Percentiles rank a stretch among this genome's conserved stretches.
Evolutionary conservation across 2,113 vertebrate genomes (phyloP).

Genomic region (Corythoichthys intestinalis): DNA sequence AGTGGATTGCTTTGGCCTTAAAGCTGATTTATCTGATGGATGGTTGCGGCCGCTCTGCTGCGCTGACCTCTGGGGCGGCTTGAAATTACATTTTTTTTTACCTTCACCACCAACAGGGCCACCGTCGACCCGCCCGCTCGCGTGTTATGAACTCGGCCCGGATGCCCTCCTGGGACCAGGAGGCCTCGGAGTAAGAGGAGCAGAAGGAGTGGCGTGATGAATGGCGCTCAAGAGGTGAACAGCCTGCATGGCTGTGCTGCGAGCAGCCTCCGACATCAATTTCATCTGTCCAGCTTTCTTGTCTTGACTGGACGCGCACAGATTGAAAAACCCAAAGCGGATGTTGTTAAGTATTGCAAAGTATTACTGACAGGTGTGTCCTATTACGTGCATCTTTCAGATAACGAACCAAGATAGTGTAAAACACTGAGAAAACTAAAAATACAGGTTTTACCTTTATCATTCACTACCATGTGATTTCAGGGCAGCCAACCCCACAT

Average conservation of each 20-base stretch:
- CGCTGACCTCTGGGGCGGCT: slow-evolving; percentile 14
- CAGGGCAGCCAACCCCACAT: too few species aligned
- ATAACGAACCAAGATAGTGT: neutral
- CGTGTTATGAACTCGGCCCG: neutral
- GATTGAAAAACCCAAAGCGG: neutral
- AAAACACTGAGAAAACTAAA: neutral
- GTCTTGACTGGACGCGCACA: neutral
- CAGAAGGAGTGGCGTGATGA: neutral
- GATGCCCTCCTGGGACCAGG: slow-evolving; percentile 3
- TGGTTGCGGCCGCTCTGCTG: slow-evolving; percentile 3
- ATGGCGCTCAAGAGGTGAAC: neutral
- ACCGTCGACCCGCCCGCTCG: neutral
- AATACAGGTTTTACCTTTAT: too few species aligned
- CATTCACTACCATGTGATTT: too few species aligned
- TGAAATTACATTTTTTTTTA: slow-evolving; percentile 12
- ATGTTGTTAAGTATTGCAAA: neutral
- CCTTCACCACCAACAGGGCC: neutral
- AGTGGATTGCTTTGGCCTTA: slow-evolving; percentile 15
- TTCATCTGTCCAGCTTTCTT: neutral
- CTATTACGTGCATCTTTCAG: neutral
- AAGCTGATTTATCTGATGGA: slow-evolving; percentile 23
- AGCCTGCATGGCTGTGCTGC: neutral
- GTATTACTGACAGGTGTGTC: neutral
- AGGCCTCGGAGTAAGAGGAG: slow-evolving; percentile 3
- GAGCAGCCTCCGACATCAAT: neutral